Evolutionary conservation across 2,113 vertebrate genomes (phyloP), one percentile per base, ranked within the genome.

Genomic region (Aldabrachelys gigantea): DNA sequence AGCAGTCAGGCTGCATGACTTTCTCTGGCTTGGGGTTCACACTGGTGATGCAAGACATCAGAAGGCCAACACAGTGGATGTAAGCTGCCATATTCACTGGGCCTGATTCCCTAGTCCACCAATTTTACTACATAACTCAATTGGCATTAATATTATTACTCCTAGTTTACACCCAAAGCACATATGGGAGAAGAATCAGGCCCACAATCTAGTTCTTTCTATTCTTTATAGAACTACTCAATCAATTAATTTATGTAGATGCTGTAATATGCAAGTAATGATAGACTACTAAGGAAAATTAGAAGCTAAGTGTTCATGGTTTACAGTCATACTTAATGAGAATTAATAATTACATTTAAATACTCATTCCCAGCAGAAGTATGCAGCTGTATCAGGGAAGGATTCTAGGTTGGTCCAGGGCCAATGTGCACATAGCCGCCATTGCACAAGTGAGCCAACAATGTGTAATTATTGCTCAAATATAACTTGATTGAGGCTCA

Each of bases 291-390:
- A 69, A 91, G 88, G 80, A 47, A 76, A 93, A 94, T 12, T 69
- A 83, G 76, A 81, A 94, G 80, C 92, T 91, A 85, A 53, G 10
- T 89, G 84, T 85, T 92, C 84, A 4, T 69, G 41, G 78, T 89
- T 97, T 89, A 88, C 84, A 91, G 83, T 89, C 84, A 92, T 80
- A 90, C 86, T 97, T 97, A 92, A 95, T 50, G 95, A 91, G 91
- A 96, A 94, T 95, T 96, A 84, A 94, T 97, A 91, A 94, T 96
- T 95, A 7, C 76, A n/a, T 93, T 95, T 87, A 95, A 96, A 96
- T 96, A 93, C 52, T 6, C 38, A 24, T 91, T 84, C 17, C 79
- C 88, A 62, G 65, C 50, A 53, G 81, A 90, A 91, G 57, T 31
- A 88, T 87, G 84, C 89, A 96, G 69, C 89, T 87, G 19, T 49